Evolutionary conservation across 2,888 invertebrate species (phyloP), one percentile per base, ranked within the genome.

Genomic region (Ceraclea dissimilis): DNA sequence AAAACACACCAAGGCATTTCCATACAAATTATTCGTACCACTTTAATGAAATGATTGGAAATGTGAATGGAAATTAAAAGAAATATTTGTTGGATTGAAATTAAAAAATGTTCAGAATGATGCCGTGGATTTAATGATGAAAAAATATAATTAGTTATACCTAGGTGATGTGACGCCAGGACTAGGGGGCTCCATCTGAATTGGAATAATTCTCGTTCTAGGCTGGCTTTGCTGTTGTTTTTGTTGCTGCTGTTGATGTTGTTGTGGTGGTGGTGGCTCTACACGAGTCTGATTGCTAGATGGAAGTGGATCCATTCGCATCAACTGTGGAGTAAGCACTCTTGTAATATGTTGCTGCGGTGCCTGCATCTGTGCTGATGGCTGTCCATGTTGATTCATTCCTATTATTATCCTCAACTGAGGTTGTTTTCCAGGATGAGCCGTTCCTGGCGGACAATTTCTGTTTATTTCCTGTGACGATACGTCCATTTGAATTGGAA

Each of bases 401-500:
- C 72, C 73, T 51, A 75, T 74, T 5, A 76, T 74, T 54, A 78
- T 78, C 61, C 79, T 73, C 44, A 76, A 64, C 26, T 75, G 75
- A 10, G 65, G 61, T 52, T 61, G 61, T 18, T 49, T 50, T 2
- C 43, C 46, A 31, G 19, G 20, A 63, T 64, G 49, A 59, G 50
- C 44, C 56, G 59, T 68, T 58, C 69, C 68, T 52, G 68, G 67
- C n/a, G 65, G 63, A 47, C 58, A 43, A 43, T 70, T 67, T 60
- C 73, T 69, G 60, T 69, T 69, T 0, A 70, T 66, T 22, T 76
- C 75, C 13, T 70, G 70, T 53, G 68, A 70, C 0, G 72, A 69
- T 1, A 73, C 80, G 67, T 86, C 86, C 67, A 86, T 76, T 66
- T 84, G 82, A 58, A 88, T 80, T 1, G 87, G 86, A 64, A 86